phyloP scores from a whole-genome alignment of 2,113 vertebrate genomes.

The Antechinus stuartii region DNA sequence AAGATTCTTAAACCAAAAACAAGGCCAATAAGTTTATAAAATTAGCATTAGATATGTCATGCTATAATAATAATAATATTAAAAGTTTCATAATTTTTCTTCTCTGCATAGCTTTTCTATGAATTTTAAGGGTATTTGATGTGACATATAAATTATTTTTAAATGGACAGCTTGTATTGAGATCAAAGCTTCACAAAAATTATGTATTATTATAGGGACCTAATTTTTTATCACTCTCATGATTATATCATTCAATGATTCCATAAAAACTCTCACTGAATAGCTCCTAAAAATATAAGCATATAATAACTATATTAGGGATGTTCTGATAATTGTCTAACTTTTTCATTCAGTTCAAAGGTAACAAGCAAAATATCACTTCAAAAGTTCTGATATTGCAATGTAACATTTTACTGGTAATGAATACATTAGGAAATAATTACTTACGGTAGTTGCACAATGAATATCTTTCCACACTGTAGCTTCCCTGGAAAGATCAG shows the following conservation, averaged over 20 bases:
- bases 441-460: constrained; percentile 95
- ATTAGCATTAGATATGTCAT: no score
- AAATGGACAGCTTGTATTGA: not conserved
- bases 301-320: not conserved
- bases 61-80: not conserved
- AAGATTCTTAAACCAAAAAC: not conserved
- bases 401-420: not conserved
- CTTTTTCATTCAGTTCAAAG: constrained; percentile 56
- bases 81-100: not conserved
- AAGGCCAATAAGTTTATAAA: no score
- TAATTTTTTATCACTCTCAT: not conserved
- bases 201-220: not conserved
- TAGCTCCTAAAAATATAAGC: no score
- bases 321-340: not conserved
- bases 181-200: not conserved
- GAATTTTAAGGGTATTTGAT: not conserved
- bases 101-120: not conserved
- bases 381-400: not conserved
- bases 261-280: not conserved
- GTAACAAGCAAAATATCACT: constrained; percentile 51
- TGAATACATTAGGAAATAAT: constrained; percentile 74
- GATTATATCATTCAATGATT: not conserved
- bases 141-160: not conserved
- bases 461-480: constrained; percentile 98
- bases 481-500: constrained; percentile 96